phyloP scores from a whole-genome alignment of 1,140 invertebrate species.

The Oreohelix idahoensis region DNA sequence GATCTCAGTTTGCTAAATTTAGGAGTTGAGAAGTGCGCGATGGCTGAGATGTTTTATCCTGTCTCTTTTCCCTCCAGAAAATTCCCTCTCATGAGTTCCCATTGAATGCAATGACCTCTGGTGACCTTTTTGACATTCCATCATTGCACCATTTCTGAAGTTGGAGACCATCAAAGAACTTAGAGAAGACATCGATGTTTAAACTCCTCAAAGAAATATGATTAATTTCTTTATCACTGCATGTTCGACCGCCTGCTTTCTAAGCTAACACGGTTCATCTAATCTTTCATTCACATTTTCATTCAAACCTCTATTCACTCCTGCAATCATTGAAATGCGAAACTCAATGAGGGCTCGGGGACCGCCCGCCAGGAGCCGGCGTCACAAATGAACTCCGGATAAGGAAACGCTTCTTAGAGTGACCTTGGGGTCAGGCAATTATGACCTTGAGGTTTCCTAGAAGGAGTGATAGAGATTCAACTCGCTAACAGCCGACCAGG shows the following conservation, averaged over 20 bases:
- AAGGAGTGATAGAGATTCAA: constrained; percentile 4
- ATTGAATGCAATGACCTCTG: not conserved
- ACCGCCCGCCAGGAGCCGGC: not conserved
- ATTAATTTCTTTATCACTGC: constrained; percentile 35
- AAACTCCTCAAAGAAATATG: constrained; percentile 27
- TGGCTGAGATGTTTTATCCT: not conserved
- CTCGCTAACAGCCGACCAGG: constrained; percentile 17
- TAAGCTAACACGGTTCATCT: constrained; percentile 1
- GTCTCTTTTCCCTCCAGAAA: not conserved
- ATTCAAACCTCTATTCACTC: not conserved
- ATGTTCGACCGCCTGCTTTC: not conserved
- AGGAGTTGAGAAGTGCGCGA: no score
- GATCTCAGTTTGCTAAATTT: no score
- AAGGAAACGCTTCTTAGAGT: constrained; percentile 24
- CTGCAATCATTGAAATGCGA: constrained; percentile 31
- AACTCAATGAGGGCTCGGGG: not conserved
- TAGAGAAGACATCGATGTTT: not conserved
- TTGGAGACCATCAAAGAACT: not conserved
- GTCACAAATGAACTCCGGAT: constrained; percentile 4
- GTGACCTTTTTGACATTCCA: not conserved
- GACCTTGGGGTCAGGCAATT: constrained; percentile 24
- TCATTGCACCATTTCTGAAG: not conserved
- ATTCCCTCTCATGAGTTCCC: not conserved
- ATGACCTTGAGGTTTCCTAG: constrained; percentile 33
- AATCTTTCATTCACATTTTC: not conserved